phyloP scores from a whole-genome alignment of 1,140 invertebrate species.

The Heliothis virescens region DNA sequence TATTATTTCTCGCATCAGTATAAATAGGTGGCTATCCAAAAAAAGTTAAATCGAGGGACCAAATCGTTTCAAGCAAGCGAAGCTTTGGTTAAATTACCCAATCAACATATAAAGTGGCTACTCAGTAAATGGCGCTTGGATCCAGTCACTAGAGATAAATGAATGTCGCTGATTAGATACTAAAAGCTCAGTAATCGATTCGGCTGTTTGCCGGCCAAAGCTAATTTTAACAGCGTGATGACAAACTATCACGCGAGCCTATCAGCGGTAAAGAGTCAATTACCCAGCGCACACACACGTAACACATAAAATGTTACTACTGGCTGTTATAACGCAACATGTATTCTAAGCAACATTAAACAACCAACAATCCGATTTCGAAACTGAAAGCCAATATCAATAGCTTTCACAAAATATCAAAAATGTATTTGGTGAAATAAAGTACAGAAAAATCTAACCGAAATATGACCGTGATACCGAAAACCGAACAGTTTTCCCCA shows the following conservation, averaged over 20 bases:
- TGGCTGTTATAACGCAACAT: constrained; percentile 1
- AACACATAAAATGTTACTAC: constrained; percentile 19
- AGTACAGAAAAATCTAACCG: constrained; percentile 34
- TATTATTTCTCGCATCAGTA: constrained; percentile 13
- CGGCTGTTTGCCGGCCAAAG: constrained; percentile 28
- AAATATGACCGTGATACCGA: constrained; percentile 48
- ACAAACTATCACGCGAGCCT: constrained; percentile 5
- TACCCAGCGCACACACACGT: constrained; percentile 18
- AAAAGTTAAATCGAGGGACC: constrained; percentile 62
- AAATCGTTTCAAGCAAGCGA: constrained; percentile 63
- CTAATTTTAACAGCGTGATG: constrained; percentile 43
- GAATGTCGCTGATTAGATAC: constrained; percentile 69
- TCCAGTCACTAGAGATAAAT: constrained; percentile 68
- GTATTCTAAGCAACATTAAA: not conserved
- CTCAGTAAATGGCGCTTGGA: constrained; percentile 63
- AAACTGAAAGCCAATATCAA: constrained; percentile 23
- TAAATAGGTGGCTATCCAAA: constrained; percentile 41
- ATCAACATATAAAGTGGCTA: constrained; percentile 75
- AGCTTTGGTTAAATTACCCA: constrained; percentile 71
- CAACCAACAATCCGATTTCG: constrained; percentile 18
- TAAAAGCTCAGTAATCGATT: constrained; percentile 64
- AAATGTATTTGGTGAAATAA: constrained; percentile 43
- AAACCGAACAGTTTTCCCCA: constrained; percentile 47
- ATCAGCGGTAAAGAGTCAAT: constrained; percentile 16
- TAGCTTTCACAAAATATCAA: constrained; percentile 27